Evolutionary conservation across 2,797 vertebrate genomes (phyloP), one percentile per base, ranked within the genome.

Genomic region (Odontamblyopus rebecca): DNA sequence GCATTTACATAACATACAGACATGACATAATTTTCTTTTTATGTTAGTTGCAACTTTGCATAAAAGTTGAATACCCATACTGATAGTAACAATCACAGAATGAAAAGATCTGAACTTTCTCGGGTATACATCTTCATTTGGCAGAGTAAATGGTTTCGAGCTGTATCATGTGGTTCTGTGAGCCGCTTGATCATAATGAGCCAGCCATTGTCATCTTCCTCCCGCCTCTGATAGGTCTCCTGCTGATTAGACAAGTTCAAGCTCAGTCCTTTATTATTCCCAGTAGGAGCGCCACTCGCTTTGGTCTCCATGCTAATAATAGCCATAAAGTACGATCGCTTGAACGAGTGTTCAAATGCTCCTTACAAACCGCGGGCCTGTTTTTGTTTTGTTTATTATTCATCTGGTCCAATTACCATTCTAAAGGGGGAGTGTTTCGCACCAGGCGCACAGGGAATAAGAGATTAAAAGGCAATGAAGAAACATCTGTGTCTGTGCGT

Each of bases 391-490:
- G 86, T 91, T 92, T 92, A 91, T 92, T 91, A 92, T 92, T 92
- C 89, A 91, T 91, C 86, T 91, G 70, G 77, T 90, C 89, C 91
- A 93, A 93, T 93, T 92, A 92, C 82, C 86, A 91, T 90, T 87
- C 82, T 86, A 88, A 90, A 89, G 86, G 86, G 86, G 85, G 81
- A 89, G 85, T 86, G 82, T 87, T 90, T 89, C 86, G 89, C 76
- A 64, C 78, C 84, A 79, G 83, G 71, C 84, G 74, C 82, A 75
- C 59, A 74, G 91, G 88, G 91, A 91, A 86, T 84, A 83, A 67
- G 73, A 91, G 88, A 93, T 91, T 91, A 93, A 92, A 93, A 93
- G 90, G 88, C 89, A 88, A 90, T 86, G 88, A 90, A 86, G 86
- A 90, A 91, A 91, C 89, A 93, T 92, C 90, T 92, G 91, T 88